Conservation (phyloP, 2,113 vertebrate species). For the Centropus unirufus region DNA sequence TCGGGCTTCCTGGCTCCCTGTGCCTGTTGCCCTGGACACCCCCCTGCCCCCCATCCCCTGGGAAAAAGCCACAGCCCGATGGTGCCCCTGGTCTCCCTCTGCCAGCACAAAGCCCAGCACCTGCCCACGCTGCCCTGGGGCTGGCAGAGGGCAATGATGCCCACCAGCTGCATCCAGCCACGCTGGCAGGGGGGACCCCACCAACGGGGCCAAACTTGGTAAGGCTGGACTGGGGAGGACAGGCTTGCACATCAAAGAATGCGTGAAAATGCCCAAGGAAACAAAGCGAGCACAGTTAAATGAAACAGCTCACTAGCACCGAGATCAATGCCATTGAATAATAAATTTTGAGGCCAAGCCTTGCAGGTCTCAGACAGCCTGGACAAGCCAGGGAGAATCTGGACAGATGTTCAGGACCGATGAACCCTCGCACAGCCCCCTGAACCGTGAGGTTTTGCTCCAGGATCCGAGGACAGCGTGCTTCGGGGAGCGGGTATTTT, state of each 20-base stretch:
- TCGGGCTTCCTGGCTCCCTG: neutral
- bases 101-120: neutral
- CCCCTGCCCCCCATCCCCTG: neutral
- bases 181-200: neutral
- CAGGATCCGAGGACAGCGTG: fast-evolving
- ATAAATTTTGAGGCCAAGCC: neutral
- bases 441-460: neutral
- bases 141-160: fast-evolving
- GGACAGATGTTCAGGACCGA: neutral
- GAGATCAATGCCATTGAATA: neutral
- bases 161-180: neutral
- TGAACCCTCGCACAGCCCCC: neutral
- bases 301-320: neutral
- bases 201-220: fast-evolving
- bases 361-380: neutral
- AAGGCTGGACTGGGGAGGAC: neutral
- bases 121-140: fast-evolving
- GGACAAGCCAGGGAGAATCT: neutral
- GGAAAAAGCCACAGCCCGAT: neutral
- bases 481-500: neutral
- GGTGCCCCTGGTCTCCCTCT: fast-evolving
- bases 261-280: neutral
- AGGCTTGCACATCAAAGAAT: neutral
- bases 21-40: neutral
- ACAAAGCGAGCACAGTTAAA: neutral